Conservation (phyloP, 1,140 invertebrate genomes). For the Rhopalosiphum maidis region DNA sequence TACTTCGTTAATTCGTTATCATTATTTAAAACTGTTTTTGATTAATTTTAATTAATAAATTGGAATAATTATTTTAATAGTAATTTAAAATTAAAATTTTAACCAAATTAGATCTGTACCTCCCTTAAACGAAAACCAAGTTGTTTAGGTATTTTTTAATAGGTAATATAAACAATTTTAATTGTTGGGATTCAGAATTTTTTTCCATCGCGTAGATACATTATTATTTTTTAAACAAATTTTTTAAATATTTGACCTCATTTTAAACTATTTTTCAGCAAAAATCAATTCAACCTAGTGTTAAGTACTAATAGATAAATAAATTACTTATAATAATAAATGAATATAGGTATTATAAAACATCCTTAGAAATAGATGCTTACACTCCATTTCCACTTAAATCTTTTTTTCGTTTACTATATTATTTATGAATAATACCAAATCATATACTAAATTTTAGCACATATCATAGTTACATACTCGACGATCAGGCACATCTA, state of each 20-base stretch:
- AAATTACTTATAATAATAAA: too few species aligned
- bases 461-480: background rate
- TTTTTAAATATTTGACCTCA: too few species aligned
- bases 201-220: background rate
- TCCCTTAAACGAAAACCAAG: too few species aligned
- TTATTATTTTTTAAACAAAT: background rate
- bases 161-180: too few species aligned
- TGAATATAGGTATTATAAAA: too few species aligned
- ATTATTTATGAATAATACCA: background rate
- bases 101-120: too few species aligned
- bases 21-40: background rate
- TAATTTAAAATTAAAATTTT: background rate
- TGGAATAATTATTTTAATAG: background rate
- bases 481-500: background rate
- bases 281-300: background rate
- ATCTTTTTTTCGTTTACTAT: background rate
- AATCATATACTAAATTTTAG: background rate
- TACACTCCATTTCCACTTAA: background rate
- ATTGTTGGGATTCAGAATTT: too few species aligned
- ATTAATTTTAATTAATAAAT: background rate
- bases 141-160: too few species aligned
- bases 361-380: background rate
- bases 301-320: too few species aligned
- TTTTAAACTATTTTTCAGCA: background rate
- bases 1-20: background rate